These are phyloP conservation scores for Geopemphigus sp. DNA, from an alignment of 1,140 invertebrate species.

Conservation along the genomic window DNA sequence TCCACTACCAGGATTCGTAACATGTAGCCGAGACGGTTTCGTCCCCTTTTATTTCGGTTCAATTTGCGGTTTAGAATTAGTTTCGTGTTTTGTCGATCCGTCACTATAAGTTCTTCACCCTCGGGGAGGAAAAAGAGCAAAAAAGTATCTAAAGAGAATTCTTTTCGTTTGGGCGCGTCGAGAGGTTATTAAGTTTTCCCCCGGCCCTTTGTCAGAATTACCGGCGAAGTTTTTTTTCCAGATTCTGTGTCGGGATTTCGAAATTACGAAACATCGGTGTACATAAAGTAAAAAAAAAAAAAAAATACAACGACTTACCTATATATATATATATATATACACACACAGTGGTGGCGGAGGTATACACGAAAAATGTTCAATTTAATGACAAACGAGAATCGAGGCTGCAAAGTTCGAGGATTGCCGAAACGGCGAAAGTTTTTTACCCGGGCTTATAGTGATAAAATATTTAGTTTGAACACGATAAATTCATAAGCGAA, in stretches of 20 bases:
- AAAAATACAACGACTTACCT: not conserved
- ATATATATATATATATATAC: not conserved
- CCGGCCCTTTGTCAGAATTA: conserved; percentile 29
- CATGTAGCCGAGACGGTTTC: not conserved
- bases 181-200: conserved; percentile 37
- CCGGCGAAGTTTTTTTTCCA: conserved; percentile 21
- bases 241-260: conserved; percentile 12
- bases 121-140: not conserved
- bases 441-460: not conserved
- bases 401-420: conserved; percentile 16
- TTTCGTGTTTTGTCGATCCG: conserved; percentile 35
- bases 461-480: conserved; percentile 32
- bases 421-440: conserved; percentile 31
- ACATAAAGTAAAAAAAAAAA: too few species aligned
- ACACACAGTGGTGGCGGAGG: not conserved
- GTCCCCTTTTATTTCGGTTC: not conserved
- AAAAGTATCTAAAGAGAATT: conserved; percentile 36
- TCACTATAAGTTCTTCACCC: conserved; percentile 16
- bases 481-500: conserved; percentile 17
- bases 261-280: conserved; percentile 39
- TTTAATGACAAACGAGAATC: conserved; percentile 23
- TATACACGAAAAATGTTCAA: conserved; percentile 26
- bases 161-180: conserved; percentile 27
- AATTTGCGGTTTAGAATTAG: conserved; percentile 29
- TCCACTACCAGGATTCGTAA: not conserved